Evolutionary conservation across 2,888 invertebrate species (phyloP), one percentile per base, ranked within the genome.

Genomic region (Salticus scenicus): DNA sequence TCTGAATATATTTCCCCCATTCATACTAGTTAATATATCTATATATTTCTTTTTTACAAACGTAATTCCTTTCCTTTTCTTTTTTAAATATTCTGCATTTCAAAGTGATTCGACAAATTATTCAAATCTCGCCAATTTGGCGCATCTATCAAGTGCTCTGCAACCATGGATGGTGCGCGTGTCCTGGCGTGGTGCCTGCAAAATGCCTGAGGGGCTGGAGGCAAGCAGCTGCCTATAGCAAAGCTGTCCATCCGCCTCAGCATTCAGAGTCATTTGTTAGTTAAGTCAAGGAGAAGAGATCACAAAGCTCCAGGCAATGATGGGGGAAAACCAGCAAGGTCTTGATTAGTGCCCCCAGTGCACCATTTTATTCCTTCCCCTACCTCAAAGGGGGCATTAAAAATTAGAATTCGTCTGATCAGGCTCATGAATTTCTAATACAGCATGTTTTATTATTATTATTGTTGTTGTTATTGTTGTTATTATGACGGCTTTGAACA

Each of bases 181-280:
- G 66, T 72, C 75, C 72, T 73, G 77, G 83, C 83, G 72, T 76
- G 72, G 70, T 75, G 81, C 75, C 75, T 70, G 71, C 71, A 42
- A 57, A 67, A 1, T 12, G 57, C 72, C 72, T 20, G 1, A 33
- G 57, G 57, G 33, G 31, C 31, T 31, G 12, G 51, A 57, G 57
- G 75, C 83, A 83, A 83, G 77, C 76, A 77, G 83, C 83, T 83
- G 83, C 83, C 81, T 81, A 63, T 70, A 81, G 81, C 81, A 17
- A 69, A 66, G 66, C 70, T 70, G 70, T 69, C 66, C 70, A 72
- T 66, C 80, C 75, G 73, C 69, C 75, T 64, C 63, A 70, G 75
- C 69, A 76, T 83, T 83, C 82, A 67, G 67, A 67, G 51, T 77
- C 77, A 78, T 74, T 84, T 84, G 84, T 79, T 73, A 78, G 82